Evolutionary conservation across 1,140 invertebrate genomes (phyloP), one percentile per base, ranked within the genome.

Genomic region (Microplitis demolitor): DNA sequence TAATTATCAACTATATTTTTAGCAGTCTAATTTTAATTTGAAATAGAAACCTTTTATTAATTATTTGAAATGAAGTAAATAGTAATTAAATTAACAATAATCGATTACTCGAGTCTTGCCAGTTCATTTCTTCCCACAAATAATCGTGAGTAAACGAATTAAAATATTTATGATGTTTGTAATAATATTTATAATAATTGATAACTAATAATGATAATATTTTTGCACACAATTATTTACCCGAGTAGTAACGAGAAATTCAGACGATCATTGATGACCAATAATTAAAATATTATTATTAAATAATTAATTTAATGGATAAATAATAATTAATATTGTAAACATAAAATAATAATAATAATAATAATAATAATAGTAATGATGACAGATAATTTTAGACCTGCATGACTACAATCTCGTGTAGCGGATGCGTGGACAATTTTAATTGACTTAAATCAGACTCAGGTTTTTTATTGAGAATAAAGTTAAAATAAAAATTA

Each of bases 101-200:
- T 16, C 56, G 53, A 69, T 34, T 35, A 14, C 58, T 50, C 60
- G 69, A 70, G 69, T 70, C 69, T 70, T 70, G 45, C 69, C 69
- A 70, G 58, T 62, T 33, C 35, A 34, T 69, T 45, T 70, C 69
- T 70, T 70, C 69, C 69, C 24, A 70, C 60, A 60, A 45, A 11
- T 45, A 45, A 45, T 45, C 39, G 39, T 45, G 8, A 6, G 39
- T 45, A 45, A 45, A 45, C 39, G 39, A 56, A 14, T 35, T 14
- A 62, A 35, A 62, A 60, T 31, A 60, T 8, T 5, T 9, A 33
- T 31, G 24, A 62, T 13, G 35, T 35, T 35, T 35, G n/a, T 11
- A 11, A 58, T 58, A 34, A 54, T 50, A 13, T 45, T 66, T 50
- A 66, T 63, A 9, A 63, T 63, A 63, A 39, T 39, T 39, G 39